Base-by-base conservation (phyloP, 2,797 vertebrate species). In the Argentina silus region DNA sequence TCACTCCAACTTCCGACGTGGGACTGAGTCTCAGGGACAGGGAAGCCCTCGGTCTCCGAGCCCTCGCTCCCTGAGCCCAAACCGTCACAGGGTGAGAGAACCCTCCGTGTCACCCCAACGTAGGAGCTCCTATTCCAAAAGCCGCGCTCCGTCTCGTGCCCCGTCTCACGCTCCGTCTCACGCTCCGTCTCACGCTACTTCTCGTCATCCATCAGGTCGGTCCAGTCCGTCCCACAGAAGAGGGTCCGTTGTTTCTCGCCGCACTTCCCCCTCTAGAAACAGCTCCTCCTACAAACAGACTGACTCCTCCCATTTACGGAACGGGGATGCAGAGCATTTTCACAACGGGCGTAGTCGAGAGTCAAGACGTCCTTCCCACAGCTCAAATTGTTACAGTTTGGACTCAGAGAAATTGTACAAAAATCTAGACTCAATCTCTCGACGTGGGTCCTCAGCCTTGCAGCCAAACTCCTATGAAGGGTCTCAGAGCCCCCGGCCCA, bases 391-490 rank as follows among this genome's bases (percentile, higher is more conserved):
- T 43, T 92, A 93, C 80, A 93, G 91, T 67, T 80, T 94, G 74
- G 93, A 95, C 77, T 94, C 93, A 7, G 93, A 95, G 76, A 93
- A 83, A 77, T 86, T 94, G 51, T 94, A 92, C 81, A 90, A 86
- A 71, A 94, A 94, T 73, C 88, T 95, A 1, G 92, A 94, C 75
- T 91, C 89, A 0, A 91, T 94, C 67, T 92, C 91, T 27, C 85
- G 83, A n/a, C 85, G 83, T 0, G 85, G 85, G 2, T 91, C 91
- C 27, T 84, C 85, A 0, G 83, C 80, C 2, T 48, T 76, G 7
- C 82, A 84, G 50, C 83, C 85, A 14, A 82, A 82, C 60, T 86
- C 84, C 21, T 83, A 82, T 0, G 73, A 83, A 43, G 80, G 83
- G 70, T 89, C 85, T 63, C 84, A 82, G 45, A 82, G 78, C 47